A percentile compares a stretch with the other conserved stretches of the same genome.
These are phyloP conservation scores for Isurus oxyrinchus DNA, from an alignment of 2,113 vertebrate genomes.

Conservation along the genomic window DNA sequence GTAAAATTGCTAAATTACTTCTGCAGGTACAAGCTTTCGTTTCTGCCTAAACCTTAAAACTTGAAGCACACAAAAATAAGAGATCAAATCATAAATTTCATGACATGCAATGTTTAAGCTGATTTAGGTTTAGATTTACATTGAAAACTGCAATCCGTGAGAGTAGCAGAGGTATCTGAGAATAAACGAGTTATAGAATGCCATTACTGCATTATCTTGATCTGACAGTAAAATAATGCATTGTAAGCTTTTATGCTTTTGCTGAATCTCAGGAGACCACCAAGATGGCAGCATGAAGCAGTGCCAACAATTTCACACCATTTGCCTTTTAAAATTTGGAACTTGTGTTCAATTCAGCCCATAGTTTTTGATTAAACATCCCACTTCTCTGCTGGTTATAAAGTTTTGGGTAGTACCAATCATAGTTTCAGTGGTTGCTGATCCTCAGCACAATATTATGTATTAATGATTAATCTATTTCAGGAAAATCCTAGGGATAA, in stretches of 20 bases:
- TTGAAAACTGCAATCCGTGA: neutral
- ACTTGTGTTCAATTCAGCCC: neutral
- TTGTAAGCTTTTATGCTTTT: neutral
- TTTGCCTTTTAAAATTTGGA: neutral
- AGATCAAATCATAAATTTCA: constrained; percentile 6
- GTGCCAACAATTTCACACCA: neutral
- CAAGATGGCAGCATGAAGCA: neutral
- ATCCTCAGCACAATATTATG: neutral
- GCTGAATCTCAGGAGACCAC: neutral
- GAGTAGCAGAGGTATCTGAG: neutral
- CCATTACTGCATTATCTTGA: neutral
- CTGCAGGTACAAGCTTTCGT: neutral
- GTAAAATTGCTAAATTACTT: neutral
- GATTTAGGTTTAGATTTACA: neutral
- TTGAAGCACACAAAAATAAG: neutral
- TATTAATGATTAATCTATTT: neutral
- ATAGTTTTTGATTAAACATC: neutral
- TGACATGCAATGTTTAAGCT: neutral
- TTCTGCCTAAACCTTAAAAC: neutral
- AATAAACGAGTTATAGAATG: neutral
- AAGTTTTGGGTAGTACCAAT: neutral
- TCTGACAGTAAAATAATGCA: neutral
- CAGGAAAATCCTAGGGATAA: no score
- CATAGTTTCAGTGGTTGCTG: neutral
- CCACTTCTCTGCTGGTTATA: neutral